Conservation (phyloP, 2,113 vertebrate genomes). For the Passer domesticus region DNA sequence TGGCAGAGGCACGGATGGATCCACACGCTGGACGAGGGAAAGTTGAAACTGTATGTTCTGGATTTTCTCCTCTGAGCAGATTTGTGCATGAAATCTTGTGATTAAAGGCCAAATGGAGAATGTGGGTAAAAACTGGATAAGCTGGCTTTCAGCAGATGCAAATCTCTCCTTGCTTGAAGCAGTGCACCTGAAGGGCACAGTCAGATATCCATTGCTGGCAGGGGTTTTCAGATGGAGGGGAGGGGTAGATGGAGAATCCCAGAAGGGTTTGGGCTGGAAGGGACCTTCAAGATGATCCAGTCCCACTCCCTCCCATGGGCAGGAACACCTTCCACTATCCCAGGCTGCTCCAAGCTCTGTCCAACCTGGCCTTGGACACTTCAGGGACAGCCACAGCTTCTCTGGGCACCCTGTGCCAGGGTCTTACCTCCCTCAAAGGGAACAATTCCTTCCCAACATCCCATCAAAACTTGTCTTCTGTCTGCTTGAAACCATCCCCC, state of each 20-base stretch:
- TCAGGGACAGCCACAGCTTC: neutral
- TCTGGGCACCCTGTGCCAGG: neutral
- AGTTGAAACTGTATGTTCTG: neutral
- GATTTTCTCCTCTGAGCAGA: neutral
- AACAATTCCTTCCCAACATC: neutral
- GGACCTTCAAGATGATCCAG: neutral
- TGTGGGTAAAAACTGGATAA: neutral
- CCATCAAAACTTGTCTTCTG: neutral
- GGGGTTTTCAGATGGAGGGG: neutral
- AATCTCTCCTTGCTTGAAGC: neutral
- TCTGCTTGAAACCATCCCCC: neutral
- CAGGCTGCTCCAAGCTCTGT: accelerated
- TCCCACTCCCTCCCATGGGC: neutral
- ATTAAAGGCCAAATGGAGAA: neutral
- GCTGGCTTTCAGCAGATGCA: neutral
- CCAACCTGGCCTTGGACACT: neutral
- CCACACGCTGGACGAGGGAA: neutral
- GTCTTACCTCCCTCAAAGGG: accelerated
- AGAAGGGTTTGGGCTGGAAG: neutral
- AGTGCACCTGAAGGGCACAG: neutral
- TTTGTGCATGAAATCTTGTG: neutral
- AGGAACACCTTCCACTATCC: neutral
- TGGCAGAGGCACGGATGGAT: neutral
- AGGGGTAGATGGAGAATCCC: neutral
- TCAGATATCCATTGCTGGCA: neutral